A percentile compares a stretch with the other conserved stretches of the same genome.
phyloP scores from a whole-genome alignment of 2,797 vertebrate genomes.

The Sternotherus odoratus region DNA sequence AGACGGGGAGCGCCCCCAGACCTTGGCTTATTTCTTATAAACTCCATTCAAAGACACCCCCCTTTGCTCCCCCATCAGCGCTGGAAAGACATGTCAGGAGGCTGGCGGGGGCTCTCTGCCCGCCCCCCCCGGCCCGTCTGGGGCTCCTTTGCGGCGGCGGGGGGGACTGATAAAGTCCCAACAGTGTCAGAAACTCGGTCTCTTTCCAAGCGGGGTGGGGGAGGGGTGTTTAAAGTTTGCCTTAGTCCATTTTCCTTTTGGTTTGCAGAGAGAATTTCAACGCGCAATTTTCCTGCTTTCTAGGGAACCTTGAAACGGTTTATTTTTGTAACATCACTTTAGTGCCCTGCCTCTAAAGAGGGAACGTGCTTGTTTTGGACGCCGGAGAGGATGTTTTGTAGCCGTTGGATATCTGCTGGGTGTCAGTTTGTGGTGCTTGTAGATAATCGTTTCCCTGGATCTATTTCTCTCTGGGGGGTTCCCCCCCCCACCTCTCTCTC shows the following conservation, averaged over 20 bases:
- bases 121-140: not conserved
- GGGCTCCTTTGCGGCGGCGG: too few relatives aligned
- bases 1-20: not conserved
- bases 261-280: not conserved
- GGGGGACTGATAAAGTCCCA: too few relatives aligned
- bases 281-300: not conserved
- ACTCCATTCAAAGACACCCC: too few relatives aligned
- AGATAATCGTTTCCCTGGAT: rapidly evolving
- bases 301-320: rapidly evolving
- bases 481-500: rapidly evolving
- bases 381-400: rapidly evolving
- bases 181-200: not conserved
- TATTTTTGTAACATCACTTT: not conserved
- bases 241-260: too few relatives aligned
- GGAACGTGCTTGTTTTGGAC: too few relatives aligned
- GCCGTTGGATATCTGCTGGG: not conserved
- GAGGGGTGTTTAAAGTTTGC: too few relatives aligned
- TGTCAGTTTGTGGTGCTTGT: too few relatives aligned
- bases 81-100: not conserved
- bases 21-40: too few relatives aligned
- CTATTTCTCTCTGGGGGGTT: not conserved
- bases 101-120: not conserved
- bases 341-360: rapidly evolving
- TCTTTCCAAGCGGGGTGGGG: not conserved
- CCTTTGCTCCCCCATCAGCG: too few relatives aligned